Conservation (phyloP, 2,113 vertebrate species). For the Carettochelys insculpta region DNA sequence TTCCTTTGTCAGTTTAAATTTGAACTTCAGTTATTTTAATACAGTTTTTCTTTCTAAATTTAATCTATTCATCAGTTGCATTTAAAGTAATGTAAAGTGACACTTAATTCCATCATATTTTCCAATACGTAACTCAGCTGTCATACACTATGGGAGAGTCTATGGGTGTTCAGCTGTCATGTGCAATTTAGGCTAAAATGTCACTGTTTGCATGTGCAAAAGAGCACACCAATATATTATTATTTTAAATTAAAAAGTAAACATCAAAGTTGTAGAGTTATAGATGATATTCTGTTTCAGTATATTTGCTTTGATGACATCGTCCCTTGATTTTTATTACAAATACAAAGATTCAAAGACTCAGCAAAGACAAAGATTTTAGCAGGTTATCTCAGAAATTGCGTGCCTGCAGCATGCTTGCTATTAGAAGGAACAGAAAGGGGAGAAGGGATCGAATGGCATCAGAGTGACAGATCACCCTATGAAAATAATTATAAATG, state of each 20-base stretch:
- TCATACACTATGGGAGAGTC: slow-evolving; percentile 14
- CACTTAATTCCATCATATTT: slow-evolving; percentile 53
- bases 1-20: slow-evolving; percentile 7
- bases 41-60: neutral
- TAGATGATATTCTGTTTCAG: neutral
- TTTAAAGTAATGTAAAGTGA: slow-evolving; percentile 44
- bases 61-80: slow-evolving; percentile 34
- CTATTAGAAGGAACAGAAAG: slow-evolving; percentile 41
- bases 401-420: neutral
- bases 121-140: slow-evolving; percentile 28
- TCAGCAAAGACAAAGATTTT: neutral
- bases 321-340: neutral
- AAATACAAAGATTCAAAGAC: neutral
- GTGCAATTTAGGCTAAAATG: neutral
- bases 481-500: slow-evolving; percentile 56
- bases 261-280: neutral
- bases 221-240: neutral
- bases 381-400: neutral
- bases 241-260: neutral
- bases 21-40: slow-evolving; percentile 22
- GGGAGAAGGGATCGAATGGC: slow-evolving; percentile 32
- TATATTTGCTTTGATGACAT: neutral
- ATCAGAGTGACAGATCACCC: slow-evolving; percentile 33
- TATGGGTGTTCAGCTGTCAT: slow-evolving; percentile 25
- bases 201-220: slow-evolving; percentile 9